Evolutionary conservation across 2,113 vertebrate genomes (phyloP).

Genomic region (Varanus komodoensis): DNA sequence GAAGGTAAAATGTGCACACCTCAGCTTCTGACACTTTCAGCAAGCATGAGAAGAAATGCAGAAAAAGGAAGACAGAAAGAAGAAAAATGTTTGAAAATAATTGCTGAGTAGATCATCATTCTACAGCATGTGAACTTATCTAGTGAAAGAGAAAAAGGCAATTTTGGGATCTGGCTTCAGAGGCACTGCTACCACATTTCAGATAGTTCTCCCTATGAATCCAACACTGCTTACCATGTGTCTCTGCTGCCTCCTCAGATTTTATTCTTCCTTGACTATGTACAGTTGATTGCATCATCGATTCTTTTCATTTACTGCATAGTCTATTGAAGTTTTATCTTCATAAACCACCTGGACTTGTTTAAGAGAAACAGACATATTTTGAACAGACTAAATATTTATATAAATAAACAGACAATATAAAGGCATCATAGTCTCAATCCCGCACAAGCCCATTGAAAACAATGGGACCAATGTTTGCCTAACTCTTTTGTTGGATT

Average conservation of each 20-base stretch:
- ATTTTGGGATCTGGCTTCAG: background rate
- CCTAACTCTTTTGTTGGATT: background rate
- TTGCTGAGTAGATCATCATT: background rate
- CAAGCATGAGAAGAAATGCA: background rate
- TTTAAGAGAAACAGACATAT: no score
- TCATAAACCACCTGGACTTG: no score
- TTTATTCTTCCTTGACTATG: no score
- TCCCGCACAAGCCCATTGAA: background rate
- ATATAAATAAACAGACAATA: background rate
- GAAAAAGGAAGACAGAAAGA: background rate
- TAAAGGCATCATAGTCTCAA: background rate
- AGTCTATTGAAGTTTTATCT: no score
- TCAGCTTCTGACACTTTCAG: no score
- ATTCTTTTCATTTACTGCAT: no score
- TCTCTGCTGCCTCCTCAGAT: background rate
- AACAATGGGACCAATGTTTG: background rate
- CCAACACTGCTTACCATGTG: background rate
- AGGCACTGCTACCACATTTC: background rate
- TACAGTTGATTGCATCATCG: no score
- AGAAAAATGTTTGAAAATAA: background rate
- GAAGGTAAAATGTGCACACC: background rate
- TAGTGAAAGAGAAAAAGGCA: background rate
- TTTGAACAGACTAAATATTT: no score
- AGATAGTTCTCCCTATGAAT: background rate
- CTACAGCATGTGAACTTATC: background rate